These are phyloP conservation scores for Drosophila repleta DNA, from an alignment of 1,140 invertebrate species.

Conservation along the genomic window DNA sequence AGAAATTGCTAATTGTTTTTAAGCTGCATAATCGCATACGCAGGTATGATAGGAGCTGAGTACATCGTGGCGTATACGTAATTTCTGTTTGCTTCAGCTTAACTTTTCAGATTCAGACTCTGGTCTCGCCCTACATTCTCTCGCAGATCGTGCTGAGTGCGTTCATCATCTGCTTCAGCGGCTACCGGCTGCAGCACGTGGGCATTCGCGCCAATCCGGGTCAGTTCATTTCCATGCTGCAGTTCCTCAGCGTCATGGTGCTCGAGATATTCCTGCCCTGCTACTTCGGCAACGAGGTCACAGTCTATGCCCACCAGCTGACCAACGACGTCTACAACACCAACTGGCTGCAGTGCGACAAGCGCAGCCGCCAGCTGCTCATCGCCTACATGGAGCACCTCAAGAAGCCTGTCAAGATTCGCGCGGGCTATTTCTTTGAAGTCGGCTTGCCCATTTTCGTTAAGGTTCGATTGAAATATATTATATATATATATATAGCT, in stretches of 20 bases:
- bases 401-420: conserved; percentile 59
- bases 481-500: no score
- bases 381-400: conserved; percentile 71
- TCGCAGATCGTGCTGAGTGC: conserved; percentile 75
- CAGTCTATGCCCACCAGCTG: conserved; percentile 57
- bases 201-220: conserved; percentile 59
- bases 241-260: conserved; percentile 75
- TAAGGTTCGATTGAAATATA: conserved; percentile 43
- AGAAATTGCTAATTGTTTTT: conserved; percentile 47
- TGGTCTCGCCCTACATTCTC: conserved; percentile 67
- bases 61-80: background rate
- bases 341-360: conserved; percentile 58
- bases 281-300: conserved; percentile 74
- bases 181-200: conserved; percentile 64
- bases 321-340: conserved; percentile 69
- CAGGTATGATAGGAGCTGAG: conserved; percentile 23
- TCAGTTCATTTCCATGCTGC: conserved; percentile 72
- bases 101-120: conserved; percentile 46
- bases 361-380: conserved; percentile 50
- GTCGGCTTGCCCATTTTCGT: conserved; percentile 74
- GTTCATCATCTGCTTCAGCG: conserved; percentile 78
- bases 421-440: conserved; percentile 68
- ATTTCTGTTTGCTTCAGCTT: conserved; percentile 32
- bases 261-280: conserved; percentile 74
- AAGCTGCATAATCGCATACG: conserved; percentile 51